Evolutionary conservation across 2,113 vertebrate species (phyloP), one percentile per base, ranked within the genome.

Genomic region (Acinonyx jubatus): DNA sequence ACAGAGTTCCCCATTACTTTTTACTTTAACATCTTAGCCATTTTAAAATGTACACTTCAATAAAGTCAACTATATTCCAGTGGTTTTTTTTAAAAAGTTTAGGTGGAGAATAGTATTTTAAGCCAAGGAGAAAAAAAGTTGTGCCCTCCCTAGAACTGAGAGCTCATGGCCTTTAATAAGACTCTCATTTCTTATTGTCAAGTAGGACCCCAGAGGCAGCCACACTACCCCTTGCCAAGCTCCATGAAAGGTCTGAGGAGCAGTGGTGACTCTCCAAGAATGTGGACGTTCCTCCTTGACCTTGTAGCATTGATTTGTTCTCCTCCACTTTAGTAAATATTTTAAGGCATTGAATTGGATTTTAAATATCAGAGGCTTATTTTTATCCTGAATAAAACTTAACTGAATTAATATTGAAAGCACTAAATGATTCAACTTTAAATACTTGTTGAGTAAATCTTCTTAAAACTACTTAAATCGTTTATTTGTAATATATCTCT

Each of bases 251-350:
- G 76, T 68, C 86, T 2, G 48, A 11, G 68, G 82, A 94, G 27
- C 48, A 2, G 38, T 31, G 4, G 73, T 38, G 91, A 92, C 79
- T 96, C 68, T 98, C 95, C 86, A 97, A 96, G 90, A 96, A 96
- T 19, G 21, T 15, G 25, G 29, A 23, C 0, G 0, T 50, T 50
- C 69, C 38, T 94, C 65, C 36, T 69, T 96, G 97, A 98, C 97
- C 97, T 98, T 98, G 80, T 33, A 29, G 61, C 95, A 98, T 98
- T 88, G 97, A 98, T 98, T 97, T 96, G 86, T 97, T 97, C 88
- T 38, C 65, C 50, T 94, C 52, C 27, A 63, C 68, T 91, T 96
- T 38, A 66, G 96, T 98, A 96, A 98, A 97, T 97, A 96, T 98
- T 98, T 98, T 94, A 98, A 95, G 87, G 93, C 81, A 63, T 15